Evolutionary conservation across 2,113 vertebrate species (phyloP).

Genomic region (Urocolius indicus): DNA sequence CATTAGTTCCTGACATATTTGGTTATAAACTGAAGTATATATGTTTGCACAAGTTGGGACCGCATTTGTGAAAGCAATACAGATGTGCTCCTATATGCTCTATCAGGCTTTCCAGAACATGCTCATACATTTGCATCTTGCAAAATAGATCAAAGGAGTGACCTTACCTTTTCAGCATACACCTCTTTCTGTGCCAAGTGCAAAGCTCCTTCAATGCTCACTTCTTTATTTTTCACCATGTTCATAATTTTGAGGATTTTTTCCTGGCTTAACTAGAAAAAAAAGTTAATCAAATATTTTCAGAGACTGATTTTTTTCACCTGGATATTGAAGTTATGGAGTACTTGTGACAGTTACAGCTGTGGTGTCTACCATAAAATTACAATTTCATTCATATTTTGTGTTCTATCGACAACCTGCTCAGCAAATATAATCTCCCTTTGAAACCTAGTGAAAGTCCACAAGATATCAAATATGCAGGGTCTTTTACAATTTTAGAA

Average conservation of each 20-base stretch:
- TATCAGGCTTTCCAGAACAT: not conserved
- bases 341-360: not conserved
- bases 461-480: slow-evolving; percentile 5
- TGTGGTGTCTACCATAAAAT: not conserved
- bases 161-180: not conserved
- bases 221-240: slow-evolving; percentile 81
- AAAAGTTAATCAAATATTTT: not conserved
- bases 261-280: slow-evolving; percentile 32
- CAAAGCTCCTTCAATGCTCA: slow-evolving; percentile 80
- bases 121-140: not conserved
- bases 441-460: slow-evolving; percentile 17
- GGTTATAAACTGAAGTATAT: not conserved
- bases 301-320: not conserved
- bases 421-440: slow-evolving; percentile 30
- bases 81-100: not conserved
- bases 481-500: slow-evolving; percentile 12
- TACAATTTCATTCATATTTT: slow-evolving; percentile 27
- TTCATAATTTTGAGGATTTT: slow-evolving; percentile 72
- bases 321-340: not conserved
- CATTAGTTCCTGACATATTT: not conserved
- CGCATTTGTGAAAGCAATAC: not conserved
- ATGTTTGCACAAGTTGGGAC: not conserved
- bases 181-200: slow-evolving; percentile 69
- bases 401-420: not conserved
- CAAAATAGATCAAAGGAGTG: not conserved